Conservation (phyloP, 2,888 invertebrate genomes). For the Melikaiella ostensackeni region DNA sequence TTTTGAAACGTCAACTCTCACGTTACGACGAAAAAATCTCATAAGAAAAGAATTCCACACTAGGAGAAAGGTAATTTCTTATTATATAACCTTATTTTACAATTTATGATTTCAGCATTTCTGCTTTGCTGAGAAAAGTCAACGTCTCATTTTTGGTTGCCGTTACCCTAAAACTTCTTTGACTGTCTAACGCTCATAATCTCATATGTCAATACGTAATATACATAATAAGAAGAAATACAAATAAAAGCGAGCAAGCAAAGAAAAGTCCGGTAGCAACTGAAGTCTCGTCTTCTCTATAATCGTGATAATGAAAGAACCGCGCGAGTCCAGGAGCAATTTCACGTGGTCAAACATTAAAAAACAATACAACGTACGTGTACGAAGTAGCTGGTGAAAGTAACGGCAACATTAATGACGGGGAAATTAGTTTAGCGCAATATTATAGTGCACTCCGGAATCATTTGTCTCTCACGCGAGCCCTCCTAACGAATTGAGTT, state of each 20-base stretch:
- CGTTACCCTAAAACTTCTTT: not conserved
- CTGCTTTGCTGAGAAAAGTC: not conserved
- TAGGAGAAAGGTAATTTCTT: too few species aligned
- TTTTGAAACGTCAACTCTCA: too few species aligned
- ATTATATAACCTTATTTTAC: too few species aligned
- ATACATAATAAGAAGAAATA: not conserved
- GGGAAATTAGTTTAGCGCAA: conserved; percentile 17
- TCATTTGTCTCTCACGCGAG: conserved; percentile 19
- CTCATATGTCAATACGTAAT: not conserved
- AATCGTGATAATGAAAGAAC: conserved; percentile 2
- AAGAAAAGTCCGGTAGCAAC: not conserved
- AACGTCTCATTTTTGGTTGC: not conserved
- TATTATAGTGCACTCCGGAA: conserved; percentile 15
- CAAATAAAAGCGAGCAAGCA: not conserved
- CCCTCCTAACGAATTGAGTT: conserved; percentile 17
- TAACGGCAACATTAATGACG: conserved; percentile 16
- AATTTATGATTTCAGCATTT: too few species aligned
- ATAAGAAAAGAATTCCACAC: too few species aligned
- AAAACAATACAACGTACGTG: not conserved
- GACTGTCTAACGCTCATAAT: not conserved
- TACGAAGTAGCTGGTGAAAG: conserved; percentile 2
- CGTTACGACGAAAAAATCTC: too few species aligned
- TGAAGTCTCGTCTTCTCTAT: too few species aligned
- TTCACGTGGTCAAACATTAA: conserved; percentile 2
- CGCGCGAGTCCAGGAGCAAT: not conserved